These are phyloP conservation scores for Clarias batrachus DNA, from an alignment of 2,113 vertebrate species.

Conservation along the genomic window DNA sequence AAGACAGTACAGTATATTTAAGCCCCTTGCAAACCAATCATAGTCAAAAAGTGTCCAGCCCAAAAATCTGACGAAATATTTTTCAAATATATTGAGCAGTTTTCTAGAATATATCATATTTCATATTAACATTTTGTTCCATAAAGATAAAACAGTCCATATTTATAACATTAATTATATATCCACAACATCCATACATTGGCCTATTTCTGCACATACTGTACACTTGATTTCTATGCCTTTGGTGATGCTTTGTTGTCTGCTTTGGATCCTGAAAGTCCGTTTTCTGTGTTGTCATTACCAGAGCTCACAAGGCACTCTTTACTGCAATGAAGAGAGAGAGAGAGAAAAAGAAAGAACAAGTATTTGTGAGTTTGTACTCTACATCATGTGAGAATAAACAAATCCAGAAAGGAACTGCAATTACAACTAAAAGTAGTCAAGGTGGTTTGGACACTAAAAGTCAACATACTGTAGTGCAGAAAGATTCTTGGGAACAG, in stretches of 20 bases:
- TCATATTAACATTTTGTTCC: slow-evolving; percentile 38
- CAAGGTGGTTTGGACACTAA: no score
- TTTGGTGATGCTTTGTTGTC: slow-evolving; percentile 88
- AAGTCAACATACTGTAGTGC: neutral
- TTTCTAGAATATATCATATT: slow-evolving; percentile 65
- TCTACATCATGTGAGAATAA: neutral
- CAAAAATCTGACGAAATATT: slow-evolving; percentile 37
- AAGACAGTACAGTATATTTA: neutral
- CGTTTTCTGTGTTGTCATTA: slow-evolving; percentile 95
- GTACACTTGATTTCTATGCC: slow-evolving; percentile 74
- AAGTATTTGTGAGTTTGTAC: neutral
- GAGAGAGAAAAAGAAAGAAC: neutral
- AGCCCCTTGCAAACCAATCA: neutral
- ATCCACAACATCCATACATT: slow-evolving; percentile 64
- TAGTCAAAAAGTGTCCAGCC: slow-evolving; percentile 58
- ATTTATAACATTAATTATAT: slow-evolving; percentile 54
- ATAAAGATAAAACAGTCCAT: slow-evolving; percentile 68
- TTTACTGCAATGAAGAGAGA: slow-evolving; percentile 73
- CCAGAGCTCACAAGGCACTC: slow-evolving; percentile 95
- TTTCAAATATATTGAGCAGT: slow-evolving; percentile 66
- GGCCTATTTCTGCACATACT: slow-evolving; percentile 52
- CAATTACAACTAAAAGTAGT: neutral
- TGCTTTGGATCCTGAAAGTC: slow-evolving; percentile 86
- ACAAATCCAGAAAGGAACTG: neutral
- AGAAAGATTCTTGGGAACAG: neutral